Base-by-base conservation (phyloP, 2,113 vertebrate species). In the Chlorodrepanis virens region DNA sequence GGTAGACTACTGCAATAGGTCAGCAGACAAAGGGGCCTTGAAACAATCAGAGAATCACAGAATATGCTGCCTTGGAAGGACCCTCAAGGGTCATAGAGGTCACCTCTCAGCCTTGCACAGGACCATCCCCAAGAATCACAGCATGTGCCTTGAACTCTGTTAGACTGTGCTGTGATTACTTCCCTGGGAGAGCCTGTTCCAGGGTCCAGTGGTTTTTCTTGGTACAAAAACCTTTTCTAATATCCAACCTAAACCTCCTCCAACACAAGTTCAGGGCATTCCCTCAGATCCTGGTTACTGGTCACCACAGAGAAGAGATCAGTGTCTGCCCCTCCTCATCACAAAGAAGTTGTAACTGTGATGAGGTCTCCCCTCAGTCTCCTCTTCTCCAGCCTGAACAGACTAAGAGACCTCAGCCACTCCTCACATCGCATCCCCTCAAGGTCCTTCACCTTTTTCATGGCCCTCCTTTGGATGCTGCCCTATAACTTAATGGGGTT, bases 391-490 rank as follows among this genome's bases (percentile, higher is more conserved):
- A 59, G 2, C 1, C 25, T 35, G 61, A 37, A 31, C 4, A 37
- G 13, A 59, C 3, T 5, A 44, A 57, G 31, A 4, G 21, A 50
- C 7, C 13, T 68, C 61, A 59, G 21, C 21, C 0, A 0, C 10
- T 52, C 21, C 14, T 68, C 31, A 31, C 12, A 37, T 0, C 2
- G 22, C 53, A 52, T 86, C 27, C 2, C 6, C 9, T 68, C 14
- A 21, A 27, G 9, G 22, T 14, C 9, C 31, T 52, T 44, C 31
- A 37, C 22, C 22, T 14, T 50, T 21, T 37, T 52, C 44, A 12
- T 31, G 16, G 13, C 11, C 37, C 5, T 35, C 9, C 9, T 42
- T 50, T 57, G 37, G 25, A 31, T 44, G 21, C 11, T 86, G 31
- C 8, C 37, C 3, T 6, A 50, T 27, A 67, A 29, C 15, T 35